phyloP scores from a whole-genome alignment of 2,113 vertebrate species.

The Ictidomys tridecemlineatus region DNA sequence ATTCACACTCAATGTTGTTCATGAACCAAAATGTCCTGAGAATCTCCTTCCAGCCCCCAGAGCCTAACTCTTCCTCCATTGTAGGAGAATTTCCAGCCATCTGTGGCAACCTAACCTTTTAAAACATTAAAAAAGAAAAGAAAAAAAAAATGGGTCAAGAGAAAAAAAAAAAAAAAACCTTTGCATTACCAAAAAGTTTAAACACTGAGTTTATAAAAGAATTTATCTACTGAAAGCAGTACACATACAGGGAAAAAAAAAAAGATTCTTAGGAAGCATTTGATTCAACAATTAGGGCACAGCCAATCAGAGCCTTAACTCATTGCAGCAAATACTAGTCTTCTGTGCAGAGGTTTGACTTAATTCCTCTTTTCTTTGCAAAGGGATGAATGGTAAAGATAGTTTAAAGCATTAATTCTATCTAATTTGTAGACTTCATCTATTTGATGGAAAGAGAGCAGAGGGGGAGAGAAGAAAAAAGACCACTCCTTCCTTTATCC shows the following conservation, averaged over 20 bases:
- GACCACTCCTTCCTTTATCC: background rate
- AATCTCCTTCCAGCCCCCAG: background rate
- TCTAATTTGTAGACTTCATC: conserved; percentile 53
- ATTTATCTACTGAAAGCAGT: background rate
- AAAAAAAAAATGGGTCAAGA: background rate
- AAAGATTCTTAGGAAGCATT: background rate
- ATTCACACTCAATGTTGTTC: background rate
- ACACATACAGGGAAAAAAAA: background rate
- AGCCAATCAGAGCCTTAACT: conserved; percentile 3
- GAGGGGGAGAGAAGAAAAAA: too few relatives aligned
- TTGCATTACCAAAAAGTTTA: background rate
- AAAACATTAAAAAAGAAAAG: background rate
- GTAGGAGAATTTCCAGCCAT: background rate
- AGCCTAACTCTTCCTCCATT: background rate
- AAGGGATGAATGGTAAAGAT: background rate
- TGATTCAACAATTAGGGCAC: background rate
- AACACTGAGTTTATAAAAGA: conserved; percentile 14
- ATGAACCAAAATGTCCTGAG: conserved; percentile 28
- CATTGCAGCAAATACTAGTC: background rate
- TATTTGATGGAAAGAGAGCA: background rate
- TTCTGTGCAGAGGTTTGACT: background rate
- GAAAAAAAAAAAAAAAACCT: background rate
- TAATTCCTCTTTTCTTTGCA: background rate
- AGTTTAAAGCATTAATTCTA: conserved; percentile 14
- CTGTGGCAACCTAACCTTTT: background rate